A percentile compares a stretch with the other conserved stretches of the same genome.
Conservation (phyloP, 2,113 vertebrate species). For the Etia nguti region DNA sequence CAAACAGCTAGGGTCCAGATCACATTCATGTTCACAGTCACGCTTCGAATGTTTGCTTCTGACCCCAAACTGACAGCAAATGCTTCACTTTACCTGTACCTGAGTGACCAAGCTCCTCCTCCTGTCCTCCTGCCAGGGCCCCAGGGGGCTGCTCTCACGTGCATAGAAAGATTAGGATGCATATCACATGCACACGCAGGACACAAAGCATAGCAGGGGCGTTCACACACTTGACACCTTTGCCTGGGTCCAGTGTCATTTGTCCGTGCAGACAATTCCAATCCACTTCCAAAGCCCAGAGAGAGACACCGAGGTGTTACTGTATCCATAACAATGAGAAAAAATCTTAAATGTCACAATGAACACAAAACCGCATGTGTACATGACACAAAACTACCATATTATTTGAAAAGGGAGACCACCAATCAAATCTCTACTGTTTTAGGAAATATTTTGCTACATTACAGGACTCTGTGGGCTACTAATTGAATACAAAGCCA, state of each 20-base stretch:
- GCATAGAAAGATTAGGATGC: neutral
- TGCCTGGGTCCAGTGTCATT: constrained; percentile 7
- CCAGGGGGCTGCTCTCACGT: neutral
- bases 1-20: constrained; percentile 26
- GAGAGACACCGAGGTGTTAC: neutral
- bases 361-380: neutral
- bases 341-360: neutral
- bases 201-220: neutral
- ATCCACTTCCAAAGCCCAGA: neutral
- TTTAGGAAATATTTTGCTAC: neutral
- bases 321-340: neutral
- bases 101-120: constrained; percentile 15
- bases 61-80: neutral
- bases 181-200: neutral
- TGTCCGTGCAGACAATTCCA: constrained; percentile 34
- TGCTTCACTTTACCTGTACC: neutral
- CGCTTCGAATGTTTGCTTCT: neutral
- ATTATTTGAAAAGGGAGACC: neutral
- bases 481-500: neutral
- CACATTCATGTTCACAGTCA: constrained; percentile 15
- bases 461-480: neutral
- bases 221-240: neutral
- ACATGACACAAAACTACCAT: neutral
- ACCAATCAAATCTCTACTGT: neutral
- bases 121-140: neutral